These are phyloP conservation scores for Ganaspis sp. DNA, from an alignment of 1,140 invertebrate species.

Conservation along the genomic window DNA sequence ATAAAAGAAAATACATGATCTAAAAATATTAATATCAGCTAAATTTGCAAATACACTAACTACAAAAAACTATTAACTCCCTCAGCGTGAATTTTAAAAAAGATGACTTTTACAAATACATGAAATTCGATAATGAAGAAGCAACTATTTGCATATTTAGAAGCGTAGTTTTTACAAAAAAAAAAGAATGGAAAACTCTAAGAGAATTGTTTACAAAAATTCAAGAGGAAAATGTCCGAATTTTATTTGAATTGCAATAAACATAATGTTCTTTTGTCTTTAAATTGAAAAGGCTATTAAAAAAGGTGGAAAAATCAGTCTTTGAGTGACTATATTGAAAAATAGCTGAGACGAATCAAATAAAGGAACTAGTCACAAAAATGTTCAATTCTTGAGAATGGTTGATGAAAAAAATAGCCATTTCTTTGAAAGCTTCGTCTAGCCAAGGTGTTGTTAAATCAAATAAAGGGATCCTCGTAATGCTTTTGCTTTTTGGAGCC, in stretches of 20 bases:
- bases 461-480: slow-evolving; percentile 45
- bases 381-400: not conserved
- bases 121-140: slow-evolving; percentile 7
- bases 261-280: not conserved
- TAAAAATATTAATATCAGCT: not conserved
- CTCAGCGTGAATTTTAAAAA: not conserved
- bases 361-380: not conserved
- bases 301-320: not conserved
- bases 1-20: not conserved
- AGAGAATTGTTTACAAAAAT: no score
- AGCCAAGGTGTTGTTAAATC: not conserved
- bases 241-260: not conserved
- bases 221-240: no score
- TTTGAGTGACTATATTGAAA: slow-evolving; percentile 2
- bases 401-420: not conserved
- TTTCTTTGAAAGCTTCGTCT: not conserved
- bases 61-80: not conserved
- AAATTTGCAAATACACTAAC: not conserved
- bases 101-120: not conserved
- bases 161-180: no score
- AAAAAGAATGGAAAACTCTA: no score
- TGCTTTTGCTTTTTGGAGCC: slow-evolving; percentile 5
- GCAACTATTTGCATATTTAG: not conserved
- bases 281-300: not conserved
- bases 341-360: slow-evolving; percentile 8